Base-by-base conservation (phyloP, 2,113 vertebrate species). In the Morone saxatilis region DNA sequence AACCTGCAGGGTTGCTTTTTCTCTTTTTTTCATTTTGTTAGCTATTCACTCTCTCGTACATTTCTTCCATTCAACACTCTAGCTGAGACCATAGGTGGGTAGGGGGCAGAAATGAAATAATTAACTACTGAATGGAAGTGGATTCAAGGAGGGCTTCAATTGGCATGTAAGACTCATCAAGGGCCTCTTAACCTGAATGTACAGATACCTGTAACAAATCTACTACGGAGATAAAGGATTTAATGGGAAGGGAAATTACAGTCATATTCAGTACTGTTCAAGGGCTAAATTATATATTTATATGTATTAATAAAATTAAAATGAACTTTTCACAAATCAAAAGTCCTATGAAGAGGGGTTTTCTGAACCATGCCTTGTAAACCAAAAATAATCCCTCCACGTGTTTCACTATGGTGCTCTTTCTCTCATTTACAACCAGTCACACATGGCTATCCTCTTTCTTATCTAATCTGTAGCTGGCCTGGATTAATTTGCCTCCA, bases 401-500 rank as follows among this genome's bases (percentile, higher is more conserved):
- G 60, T 86, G 60, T 50, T 80, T 85, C 25, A 50, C n/a, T 36
- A 13, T 48, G 43, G 11, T 40, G 31, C 62, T 76, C 43, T 63
- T 71, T 66, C 56, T 63, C 73, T 67, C 25, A 76, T 62, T 79
- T 68, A 71, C 74, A 72, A 62, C 57, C 62, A 57, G 45, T 78
- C 57, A 45, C 77, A 70, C 63, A 76, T 62, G 17, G 65, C 69
- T 81, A 61, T 20, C 36, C 67, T 7, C 56, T 80, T 62, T 73
- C 77, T 67, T 43, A 67, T 85, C 50, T 88, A 91, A 91, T 90
- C 83, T 88, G 31, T 48, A 87, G 80, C 82, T 62, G 66, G 43
- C 31, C 13, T 69, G 80, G 84, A 86, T 90, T 84, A 71, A 84
- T 91, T 63, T 72, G 74, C 6, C 65, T 72, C 71, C 41, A 60